A percentile compares a stretch with the other conserved stretches of the same genome.
Evolutionary conservation across 2,888 invertebrate genomes (phyloP).

Genomic region (Tetropium fuscum): DNA sequence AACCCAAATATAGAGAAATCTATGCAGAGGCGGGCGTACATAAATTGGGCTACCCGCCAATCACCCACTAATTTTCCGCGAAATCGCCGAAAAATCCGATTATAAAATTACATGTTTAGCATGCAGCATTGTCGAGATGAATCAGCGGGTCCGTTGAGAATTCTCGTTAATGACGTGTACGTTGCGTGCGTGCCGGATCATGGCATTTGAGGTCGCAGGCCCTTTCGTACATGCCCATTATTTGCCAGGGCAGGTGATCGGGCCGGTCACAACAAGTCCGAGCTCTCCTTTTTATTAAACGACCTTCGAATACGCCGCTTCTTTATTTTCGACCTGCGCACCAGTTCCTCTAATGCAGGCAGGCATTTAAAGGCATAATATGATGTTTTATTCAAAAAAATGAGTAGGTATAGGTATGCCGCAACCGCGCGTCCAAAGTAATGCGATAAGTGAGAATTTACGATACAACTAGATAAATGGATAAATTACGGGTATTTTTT

Average conservation of each 20-base stretch:
- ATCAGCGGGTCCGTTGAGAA: conserved; percentile 23
- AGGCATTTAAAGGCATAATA: too few species aligned
- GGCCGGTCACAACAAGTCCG: conserved; percentile 1
- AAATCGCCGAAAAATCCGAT: conserved; percentile 30
- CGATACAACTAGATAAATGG: too few species aligned
- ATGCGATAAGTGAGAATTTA: too few species aligned
- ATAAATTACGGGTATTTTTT: too few species aligned
- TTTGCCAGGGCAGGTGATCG: conserved; percentile 2
- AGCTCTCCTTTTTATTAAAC: background rate
- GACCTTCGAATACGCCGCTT: conserved; percentile 3
- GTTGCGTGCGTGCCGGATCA: conserved; percentile 34
- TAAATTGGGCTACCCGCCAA: conserved; percentile 14
- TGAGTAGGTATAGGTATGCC: too few species aligned
- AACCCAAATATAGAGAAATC: conserved; percentile 32
- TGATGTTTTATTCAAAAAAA: too few species aligned
- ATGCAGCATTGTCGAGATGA: conserved; percentile 27
- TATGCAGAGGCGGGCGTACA: conserved; percentile 28
- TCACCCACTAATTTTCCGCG: conserved; percentile 26
- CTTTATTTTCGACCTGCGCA: background rate
- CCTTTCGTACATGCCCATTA: conserved; percentile 5
- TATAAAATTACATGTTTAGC: conserved; percentile 31
- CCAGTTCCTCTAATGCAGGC: too few species aligned
- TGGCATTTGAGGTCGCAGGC: conserved; percentile 23
- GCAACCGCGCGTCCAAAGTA: too few species aligned
- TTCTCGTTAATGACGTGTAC: conserved; percentile 35